Base-by-base conservation (phyloP, 2,797 vertebrate genomes). In the Parambassis ranga region DNA sequence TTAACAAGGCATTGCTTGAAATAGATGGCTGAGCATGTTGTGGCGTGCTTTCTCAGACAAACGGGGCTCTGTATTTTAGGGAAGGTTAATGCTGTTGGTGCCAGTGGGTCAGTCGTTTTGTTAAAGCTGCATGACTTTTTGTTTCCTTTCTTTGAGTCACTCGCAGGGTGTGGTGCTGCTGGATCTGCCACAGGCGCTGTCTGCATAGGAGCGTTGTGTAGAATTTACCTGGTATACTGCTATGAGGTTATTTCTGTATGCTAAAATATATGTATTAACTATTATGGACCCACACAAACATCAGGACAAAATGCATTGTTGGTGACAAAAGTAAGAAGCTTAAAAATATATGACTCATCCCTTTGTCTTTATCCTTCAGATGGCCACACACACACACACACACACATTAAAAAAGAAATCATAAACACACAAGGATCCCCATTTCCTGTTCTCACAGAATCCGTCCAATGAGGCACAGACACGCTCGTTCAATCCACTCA, bases 81-180 rank as follows among this genome's bases (percentile, higher is more conserved):
- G 36, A 28, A 2, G 18, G n/a, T 35, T 61, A 31, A 43, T 26
- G 8, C 16, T 18, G 39, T 56, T 24, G 27, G 19, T 26, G 8
- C 16, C 18, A 39, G 56, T 24, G 27, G 19, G 16, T 70, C 48
- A 59, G 55, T 44, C 53, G 32, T 55, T 63, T 37, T 37, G 11
- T 38, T 39, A 64, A 61, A 52, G 53, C 27, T 39, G 23, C 8
- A 33, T 81, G 61, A 71, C 58, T 52, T 70, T 60, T 81, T 37
- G 7, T 76, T 79, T 80, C 67, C 71, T 42, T 20, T 56, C 15
- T 20, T 33, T 76, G 73, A 85, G 56, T 76, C 76, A 79, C 31
- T 35, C n/a, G 15, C 66, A 62, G 71, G 70, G 68, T 60, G 75
- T 46, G 65, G 65, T 31, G n/a, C 42, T 16, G 43, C 42, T 16